Evolutionary conservation across 2,797 vertebrate genomes (phyloP).

Genomic region (Gorsachius magnificus): DNA sequence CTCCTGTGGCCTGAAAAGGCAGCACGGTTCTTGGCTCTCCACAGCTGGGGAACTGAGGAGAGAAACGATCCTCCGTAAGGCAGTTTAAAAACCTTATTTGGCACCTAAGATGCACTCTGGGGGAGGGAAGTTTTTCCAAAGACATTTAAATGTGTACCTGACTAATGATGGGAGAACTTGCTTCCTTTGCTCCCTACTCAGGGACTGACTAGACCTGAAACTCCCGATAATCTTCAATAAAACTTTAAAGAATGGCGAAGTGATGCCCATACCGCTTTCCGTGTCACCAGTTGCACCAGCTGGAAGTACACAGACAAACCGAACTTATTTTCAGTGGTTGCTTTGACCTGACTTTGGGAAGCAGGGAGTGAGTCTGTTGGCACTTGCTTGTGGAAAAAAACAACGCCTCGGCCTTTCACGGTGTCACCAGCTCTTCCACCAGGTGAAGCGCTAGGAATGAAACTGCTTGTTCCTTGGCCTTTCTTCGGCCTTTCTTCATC

Average conservation of each 20-base stretch:
- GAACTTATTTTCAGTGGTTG: not conserved
- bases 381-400: not conserved
- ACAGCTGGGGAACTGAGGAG: not conserved
- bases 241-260: not conserved
- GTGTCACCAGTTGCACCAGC: not conserved
- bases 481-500: not conserved
- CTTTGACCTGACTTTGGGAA: not conserved
- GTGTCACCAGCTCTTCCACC: not conserved
- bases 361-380: not conserved
- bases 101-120: not conserved
- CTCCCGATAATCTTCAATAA: not conserved
- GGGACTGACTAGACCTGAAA: not conserved
- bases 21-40: not conserved
- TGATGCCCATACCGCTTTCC: rapidly evolving
- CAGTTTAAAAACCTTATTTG: not conserved
- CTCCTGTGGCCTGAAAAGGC: not conserved
- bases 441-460: not conserved
- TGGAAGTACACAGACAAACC: not conserved
- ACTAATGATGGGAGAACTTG: not conserved
- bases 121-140: not conserved
- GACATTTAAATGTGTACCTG: not conserved
- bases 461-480: not conserved
- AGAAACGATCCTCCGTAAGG: not conserved
- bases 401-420: not conserved
- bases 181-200: not conserved